Evolutionary conservation across 2,888 invertebrate species (phyloP), one percentile per base, ranked within the genome.

Genomic region (Tetragonisca angustula): DNA sequence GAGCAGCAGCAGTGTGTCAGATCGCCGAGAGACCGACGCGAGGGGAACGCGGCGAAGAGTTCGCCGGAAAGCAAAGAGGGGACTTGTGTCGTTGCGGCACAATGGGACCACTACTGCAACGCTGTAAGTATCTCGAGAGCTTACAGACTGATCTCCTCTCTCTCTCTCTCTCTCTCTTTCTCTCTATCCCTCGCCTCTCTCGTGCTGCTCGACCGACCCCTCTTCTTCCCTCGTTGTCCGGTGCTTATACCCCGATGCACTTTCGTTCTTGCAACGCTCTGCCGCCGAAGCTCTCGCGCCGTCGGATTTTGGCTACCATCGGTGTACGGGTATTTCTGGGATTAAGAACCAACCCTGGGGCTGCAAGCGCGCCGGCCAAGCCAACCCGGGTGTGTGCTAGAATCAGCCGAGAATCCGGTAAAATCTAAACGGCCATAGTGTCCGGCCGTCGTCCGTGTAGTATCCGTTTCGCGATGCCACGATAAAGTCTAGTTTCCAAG

Each of bases 101-200:
- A 92, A 92, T 92, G 92, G 91, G 87, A 92, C 90, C 88, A 89
- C 91, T 89, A 83, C 88, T 84, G 91, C 90, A 89, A 89, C 86
- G 90, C 85, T 84, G 92, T 92, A 91, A 92, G 92, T 92, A 92
- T 88, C 88, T 82, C 74, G 64, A 87, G 90, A 88, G 90, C 88
- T 91, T 91, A 88, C 87, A 74, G 81, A 84, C 86, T 79, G 84
- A 83, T 88, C 86, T 86, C 83, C 21, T 3, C 4, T 15, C 17
- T 81, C 84, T 70, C 54, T 71, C 62, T 75, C 49, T 43, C 67
- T 78, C 59, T 71, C 32, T 5, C 21, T 2, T 3, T 13, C 17
- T 81, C 56, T 50, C 64, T 71, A 59, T 27, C 24, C 21, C 69
- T 59, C 15, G 13, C 24, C 9, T 54, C 59, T 71, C 43, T 43